Base-by-base conservation (phyloP, 2,113 vertebrate genomes). In the Hippocampus abdominalis region DNA sequence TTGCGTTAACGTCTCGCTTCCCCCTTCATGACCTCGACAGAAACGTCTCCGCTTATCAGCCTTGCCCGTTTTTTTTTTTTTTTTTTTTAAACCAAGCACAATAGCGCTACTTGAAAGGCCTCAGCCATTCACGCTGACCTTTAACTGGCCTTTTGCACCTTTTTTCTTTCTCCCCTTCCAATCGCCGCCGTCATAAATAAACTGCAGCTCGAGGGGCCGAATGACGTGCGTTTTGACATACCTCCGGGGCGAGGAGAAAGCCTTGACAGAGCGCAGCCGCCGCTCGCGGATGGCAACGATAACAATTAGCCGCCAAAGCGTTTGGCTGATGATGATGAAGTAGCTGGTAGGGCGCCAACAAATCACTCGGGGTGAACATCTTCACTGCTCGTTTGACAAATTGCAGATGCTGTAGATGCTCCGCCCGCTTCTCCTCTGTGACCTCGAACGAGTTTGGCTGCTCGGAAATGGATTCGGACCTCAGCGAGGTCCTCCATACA, bases 251-350 rank as follows among this genome's bases (percentile, higher is more conserved):
- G 66, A 79, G 73, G 74, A 83, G 80, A 81, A 71, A 81, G 75
- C 78, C 74, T 70, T 74, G 81, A 79, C 80, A 85, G 74, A 84
- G 80, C 73, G 82, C 84, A 80, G 73, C 71, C 59, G 76, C 68
- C 68, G 39, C 82, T 88, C 66, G 79, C 71, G 78, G 84, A 84
- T 84, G 83, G 82, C 88, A 83, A 84, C 86, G 91, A 89, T 89
- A 90, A 88, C 90, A 92, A 90, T 91, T 90, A 90, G 82, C 71
- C 65, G 74, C 2, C 83, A 89, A 91, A 92, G 89, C 90, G 83
- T 91, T 86, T 86, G 72, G 83, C 81, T 91, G 92, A 93, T 93
- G 90, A 90, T 92, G 90, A 92, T 90, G 83, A 88, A 88, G 82
- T 81, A 85, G 87, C 86, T 89, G 86, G 79, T 81, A 67, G 0